Conservation (phyloP, 2,113 vertebrate genomes). For the Toxotes chatareus region DNA sequence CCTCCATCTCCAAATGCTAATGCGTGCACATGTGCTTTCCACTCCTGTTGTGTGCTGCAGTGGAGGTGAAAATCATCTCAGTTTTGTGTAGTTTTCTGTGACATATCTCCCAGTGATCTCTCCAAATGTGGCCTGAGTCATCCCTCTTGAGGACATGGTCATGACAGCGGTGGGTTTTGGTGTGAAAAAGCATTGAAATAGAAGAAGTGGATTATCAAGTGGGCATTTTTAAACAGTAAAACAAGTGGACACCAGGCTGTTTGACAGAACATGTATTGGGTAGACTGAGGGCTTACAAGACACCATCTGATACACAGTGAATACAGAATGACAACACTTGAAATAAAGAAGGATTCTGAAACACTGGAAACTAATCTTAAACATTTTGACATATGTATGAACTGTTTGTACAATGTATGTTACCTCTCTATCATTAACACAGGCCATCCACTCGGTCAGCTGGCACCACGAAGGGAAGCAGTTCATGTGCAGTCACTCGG, state of each 20-base stretch:
- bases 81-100: neutral
- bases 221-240: neutral
- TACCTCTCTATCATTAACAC: conserved; percentile 27
- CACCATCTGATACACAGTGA: neutral
- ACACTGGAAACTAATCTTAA: neutral
- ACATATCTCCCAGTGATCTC: conserved; percentile 8
- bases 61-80: neutral
- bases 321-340: neutral
- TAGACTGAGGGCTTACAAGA: neutral
- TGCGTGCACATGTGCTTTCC: neutral
- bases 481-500: conserved; percentile 99
- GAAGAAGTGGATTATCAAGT: neutral
- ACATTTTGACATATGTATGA: neutral
- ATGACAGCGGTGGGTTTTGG: neutral
- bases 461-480: conserved; percentile 99
- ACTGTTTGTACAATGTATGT: neutral
- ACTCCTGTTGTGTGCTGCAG: neutral
- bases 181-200: neutral
- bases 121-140: conserved; percentile 2
- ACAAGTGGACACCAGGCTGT: neutral
- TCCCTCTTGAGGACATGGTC: conserved; percentile 13
- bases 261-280: neutral
- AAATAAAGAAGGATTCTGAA: neutral
- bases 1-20: neutral
- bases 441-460: conserved; percentile 98